phyloP scores from a whole-genome alignment of 2,797 vertebrate species.

The Lindbergichthys nudifrons region DNA sequence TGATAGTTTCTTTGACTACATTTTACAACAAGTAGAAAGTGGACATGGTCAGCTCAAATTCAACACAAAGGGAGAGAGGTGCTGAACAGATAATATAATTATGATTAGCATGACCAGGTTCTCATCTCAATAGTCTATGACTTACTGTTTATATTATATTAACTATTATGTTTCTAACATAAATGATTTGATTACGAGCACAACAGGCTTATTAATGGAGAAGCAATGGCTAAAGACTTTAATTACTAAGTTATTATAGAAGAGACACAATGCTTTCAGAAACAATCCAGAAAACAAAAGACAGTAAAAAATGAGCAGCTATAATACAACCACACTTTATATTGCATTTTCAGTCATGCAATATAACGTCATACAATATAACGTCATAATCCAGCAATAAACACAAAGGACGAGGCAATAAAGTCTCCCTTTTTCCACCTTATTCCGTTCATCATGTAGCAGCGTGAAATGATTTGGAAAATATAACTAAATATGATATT shows the following conservation, averaged over 20 bases:
- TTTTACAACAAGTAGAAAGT: constrained; percentile 11
- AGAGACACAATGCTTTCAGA: constrained; percentile 30
- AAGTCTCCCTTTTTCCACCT: neutral
- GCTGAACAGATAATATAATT: neutral
- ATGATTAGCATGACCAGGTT: neutral
- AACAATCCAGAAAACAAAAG: constrained; percentile 33
- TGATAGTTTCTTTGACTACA: neutral
- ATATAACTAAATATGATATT: neutral
- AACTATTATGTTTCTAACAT: constrained; percentile 34
- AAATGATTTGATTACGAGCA: constrained; percentile 10
- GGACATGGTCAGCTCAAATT: constrained; percentile 3
- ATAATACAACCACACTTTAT: constrained; percentile 19
- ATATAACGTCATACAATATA: neutral
- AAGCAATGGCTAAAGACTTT: constrained; percentile 27
- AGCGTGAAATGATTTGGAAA: neutral
- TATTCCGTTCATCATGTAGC: neutral
- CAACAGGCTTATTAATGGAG: constrained; percentile 45
- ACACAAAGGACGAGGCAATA: constrained; percentile 9
- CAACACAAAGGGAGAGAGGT: neutral
- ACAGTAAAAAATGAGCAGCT: constrained; percentile 26
- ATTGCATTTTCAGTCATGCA: neutral
- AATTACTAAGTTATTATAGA: constrained; percentile 39
- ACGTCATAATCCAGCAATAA: constrained; percentile 21
- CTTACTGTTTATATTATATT: constrained; percentile 6
- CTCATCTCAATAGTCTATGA: neutral